Percentiles rank a stretch among this genome's conserved stretches.
Evolutionary conservation across 1,140 invertebrate genomes (phyloP).

Genomic region (Bombus breviceps): DNA sequence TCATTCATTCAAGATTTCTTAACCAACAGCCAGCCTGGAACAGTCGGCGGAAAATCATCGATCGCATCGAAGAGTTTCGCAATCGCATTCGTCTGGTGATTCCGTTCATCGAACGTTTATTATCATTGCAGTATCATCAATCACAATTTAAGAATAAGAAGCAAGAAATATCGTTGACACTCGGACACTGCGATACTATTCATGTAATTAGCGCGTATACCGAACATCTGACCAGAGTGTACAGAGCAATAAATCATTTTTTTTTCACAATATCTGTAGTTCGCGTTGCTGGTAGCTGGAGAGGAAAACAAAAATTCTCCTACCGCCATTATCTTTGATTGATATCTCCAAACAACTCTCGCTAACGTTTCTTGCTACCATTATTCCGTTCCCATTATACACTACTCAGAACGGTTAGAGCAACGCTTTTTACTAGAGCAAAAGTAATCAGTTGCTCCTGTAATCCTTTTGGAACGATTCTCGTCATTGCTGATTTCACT

Average conservation of each 20-base stretch:
- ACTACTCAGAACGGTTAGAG: slow-evolving; percentile 27
- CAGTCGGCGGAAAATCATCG: no score
- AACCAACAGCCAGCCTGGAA: no score
- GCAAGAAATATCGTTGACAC: slow-evolving; percentile 39
- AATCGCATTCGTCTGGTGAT: not conserved
- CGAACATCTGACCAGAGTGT: slow-evolving; percentile 10
- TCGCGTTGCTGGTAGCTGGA: slow-evolving; percentile 2
- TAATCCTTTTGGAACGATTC: slow-evolving; percentile 15
- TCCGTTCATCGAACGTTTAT: slow-evolving; percentile 32
- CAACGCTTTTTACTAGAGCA: slow-evolving; percentile 23
- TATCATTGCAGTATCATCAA: slow-evolving; percentile 27
- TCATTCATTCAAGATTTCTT: not conserved
- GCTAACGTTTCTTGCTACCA: slow-evolving; percentile 42
- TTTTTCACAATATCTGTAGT: slow-evolving; percentile 7
- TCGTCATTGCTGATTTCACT: slow-evolving; percentile 9
- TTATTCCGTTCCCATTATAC: slow-evolving; percentile 48
- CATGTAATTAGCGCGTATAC: slow-evolving; percentile 38
- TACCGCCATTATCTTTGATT: slow-evolving; percentile 49
- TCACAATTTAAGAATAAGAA: slow-evolving; percentile 35
- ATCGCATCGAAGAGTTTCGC: not conserved
- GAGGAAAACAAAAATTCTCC: slow-evolving; percentile 41
- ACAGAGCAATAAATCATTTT: slow-evolving; percentile 50
- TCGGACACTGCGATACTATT: slow-evolving; percentile 26
- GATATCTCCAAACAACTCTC: slow-evolving; percentile 46
- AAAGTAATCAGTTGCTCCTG: slow-evolving; percentile 15